Evolutionary conservation across 2,888 invertebrate species (phyloP).

Genomic region (Eudemis profundana): DNA sequence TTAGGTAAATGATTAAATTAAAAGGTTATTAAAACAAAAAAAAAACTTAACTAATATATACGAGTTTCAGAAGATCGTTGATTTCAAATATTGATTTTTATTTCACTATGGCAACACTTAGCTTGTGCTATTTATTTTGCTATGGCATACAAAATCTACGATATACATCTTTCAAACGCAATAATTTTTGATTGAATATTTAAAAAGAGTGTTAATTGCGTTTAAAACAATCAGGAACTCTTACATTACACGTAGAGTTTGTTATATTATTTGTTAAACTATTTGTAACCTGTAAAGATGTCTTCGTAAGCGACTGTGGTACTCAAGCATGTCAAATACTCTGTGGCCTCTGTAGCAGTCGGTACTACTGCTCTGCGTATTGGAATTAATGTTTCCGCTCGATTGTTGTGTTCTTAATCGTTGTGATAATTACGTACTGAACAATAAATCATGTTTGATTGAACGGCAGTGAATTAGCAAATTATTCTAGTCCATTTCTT

Average conservation of each 20-base stretch:
- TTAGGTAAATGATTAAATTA: too few species aligned
- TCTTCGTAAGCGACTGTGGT: constrained; percentile 32
- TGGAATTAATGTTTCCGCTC: constrained; percentile 27
- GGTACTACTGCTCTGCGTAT: constrained; percentile 32
- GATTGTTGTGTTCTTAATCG: constrained; percentile 5
- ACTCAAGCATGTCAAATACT: constrained; percentile 39
- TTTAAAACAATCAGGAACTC: constrained; percentile 14
- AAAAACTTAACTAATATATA: too few species aligned
- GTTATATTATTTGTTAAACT: neutral
- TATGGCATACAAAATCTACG: constrained; percentile 49
- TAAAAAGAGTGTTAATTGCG: constrained; percentile 17
- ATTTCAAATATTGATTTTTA: constrained; percentile 54
- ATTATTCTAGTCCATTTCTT: constrained; percentile 73
- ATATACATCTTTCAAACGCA: constrained; percentile 29
- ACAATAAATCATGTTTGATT: constrained; percentile 60
- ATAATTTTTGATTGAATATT: constrained; percentile 4
- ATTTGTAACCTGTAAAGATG: constrained; percentile 37
- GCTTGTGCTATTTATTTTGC: constrained; percentile 38
- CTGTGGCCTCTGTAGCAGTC: constrained; percentile 31
- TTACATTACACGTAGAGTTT: constrained; percentile 1
- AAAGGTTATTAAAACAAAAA: too few species aligned
- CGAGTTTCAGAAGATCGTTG: constrained; percentile 59
- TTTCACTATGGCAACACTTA: constrained; percentile 56
- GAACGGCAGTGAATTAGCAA: constrained; percentile 55
- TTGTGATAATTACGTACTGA: constrained; percentile 20